These are phyloP conservation scores for Melipona bicolor DNA, from an alignment of 2,888 invertebrate species.

Conservation along the genomic window DNA sequence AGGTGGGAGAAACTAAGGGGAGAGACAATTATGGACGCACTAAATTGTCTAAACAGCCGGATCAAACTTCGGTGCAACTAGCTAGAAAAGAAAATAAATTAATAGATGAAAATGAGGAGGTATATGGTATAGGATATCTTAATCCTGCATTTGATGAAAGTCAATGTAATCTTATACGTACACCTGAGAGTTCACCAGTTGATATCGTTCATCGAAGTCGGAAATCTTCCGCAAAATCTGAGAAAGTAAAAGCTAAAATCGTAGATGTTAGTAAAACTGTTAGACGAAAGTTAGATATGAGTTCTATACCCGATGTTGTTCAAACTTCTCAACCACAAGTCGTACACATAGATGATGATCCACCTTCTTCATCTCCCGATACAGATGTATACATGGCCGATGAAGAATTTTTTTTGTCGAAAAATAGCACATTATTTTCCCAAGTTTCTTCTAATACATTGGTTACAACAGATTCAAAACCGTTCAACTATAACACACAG, in stretches of 20 bases:
- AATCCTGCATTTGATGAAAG: constrained; percentile 82
- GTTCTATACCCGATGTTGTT: constrained; percentile 83
- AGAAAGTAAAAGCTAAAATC: constrained; percentile 85
- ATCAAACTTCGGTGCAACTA: constrained; percentile 65
- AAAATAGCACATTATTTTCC: constrained; percentile 89
- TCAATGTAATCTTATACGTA: constrained; percentile 56
- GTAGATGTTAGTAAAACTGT: constrained; percentile 88
- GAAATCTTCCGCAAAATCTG: constrained; percentile 75
- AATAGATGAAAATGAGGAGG: constrained; percentile 71
- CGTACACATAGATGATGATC: constrained; percentile 61
- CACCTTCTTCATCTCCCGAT: constrained; percentile 66
- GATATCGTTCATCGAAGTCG: constrained; percentile 72
- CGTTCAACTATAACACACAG: constrained; percentile 59
- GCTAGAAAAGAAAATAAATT: constrained; percentile 69
- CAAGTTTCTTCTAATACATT: constrained; percentile 87
- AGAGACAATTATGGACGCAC: constrained; percentile 79
- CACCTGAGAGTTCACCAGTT: constrained; percentile 74
- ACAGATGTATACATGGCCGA: constrained; percentile 61
- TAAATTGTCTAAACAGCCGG: constrained; percentile 65
- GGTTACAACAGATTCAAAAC: constrained; percentile 64
- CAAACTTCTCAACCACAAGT: constrained; percentile 78
- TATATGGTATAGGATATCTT: constrained; percentile 80
- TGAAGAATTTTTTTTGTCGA: constrained; percentile 85
- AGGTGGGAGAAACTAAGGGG: constrained; percentile 78
- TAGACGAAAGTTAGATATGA: constrained; percentile 86